Conservation (phyloP, 2,113 vertebrate genomes). For the Cnemophilus loriae region DNA sequence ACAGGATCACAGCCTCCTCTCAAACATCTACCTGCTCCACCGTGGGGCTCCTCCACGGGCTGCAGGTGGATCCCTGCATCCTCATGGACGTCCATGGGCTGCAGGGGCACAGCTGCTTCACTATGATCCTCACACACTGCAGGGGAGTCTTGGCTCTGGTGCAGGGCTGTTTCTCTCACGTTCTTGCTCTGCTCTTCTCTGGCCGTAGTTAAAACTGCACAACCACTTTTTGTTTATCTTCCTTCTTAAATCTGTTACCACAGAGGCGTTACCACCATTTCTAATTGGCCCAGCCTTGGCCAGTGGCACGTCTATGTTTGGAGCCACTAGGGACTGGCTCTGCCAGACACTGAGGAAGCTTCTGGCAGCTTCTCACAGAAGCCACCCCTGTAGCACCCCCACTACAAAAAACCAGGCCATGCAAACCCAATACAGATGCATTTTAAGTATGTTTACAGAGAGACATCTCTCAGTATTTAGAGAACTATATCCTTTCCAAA, state of each 20-base stretch:
- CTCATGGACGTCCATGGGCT: background rate
- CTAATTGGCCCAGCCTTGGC: background rate
- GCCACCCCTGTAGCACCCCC: background rate
- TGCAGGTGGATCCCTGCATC: background rate
- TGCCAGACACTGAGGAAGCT: background rate
- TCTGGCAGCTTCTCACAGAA: background rate
- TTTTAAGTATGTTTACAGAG: background rate
- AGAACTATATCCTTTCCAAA: background rate
- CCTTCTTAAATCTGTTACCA: no score
- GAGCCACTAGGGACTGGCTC: background rate
- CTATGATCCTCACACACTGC: background rate
- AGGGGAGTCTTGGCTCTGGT: fast-evolving
- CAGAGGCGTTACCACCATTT: background rate
- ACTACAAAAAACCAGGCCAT: background rate
- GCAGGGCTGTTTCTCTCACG: background rate
- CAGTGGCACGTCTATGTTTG: background rate
- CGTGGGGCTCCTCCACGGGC: fast-evolving
- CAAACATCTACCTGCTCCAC: background rate
- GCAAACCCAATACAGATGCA: background rate
- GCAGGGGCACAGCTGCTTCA: background rate
- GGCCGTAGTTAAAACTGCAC: fast-evolving
- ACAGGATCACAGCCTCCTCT: no score
- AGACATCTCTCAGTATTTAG: background rate
- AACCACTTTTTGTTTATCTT: background rate
- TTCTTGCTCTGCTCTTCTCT: background rate